These are phyloP conservation scores for Saccostrea echinata DNA, from an alignment of 1,140 invertebrate genomes.

Conservation along the genomic window DNA sequence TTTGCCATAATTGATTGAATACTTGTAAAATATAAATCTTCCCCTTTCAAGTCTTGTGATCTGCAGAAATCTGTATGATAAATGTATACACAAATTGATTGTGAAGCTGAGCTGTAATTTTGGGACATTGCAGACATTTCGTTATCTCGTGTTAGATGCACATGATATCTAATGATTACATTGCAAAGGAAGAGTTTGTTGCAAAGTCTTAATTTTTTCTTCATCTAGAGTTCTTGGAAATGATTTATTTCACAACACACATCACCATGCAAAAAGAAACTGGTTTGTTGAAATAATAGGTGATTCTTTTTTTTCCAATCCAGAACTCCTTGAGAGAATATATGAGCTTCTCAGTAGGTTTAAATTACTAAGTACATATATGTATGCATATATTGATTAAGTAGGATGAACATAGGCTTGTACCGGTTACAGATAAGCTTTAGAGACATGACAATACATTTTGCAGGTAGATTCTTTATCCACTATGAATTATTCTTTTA, in stretches of 20 bases:
- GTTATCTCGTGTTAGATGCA: not conserved
- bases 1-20: not conserved
- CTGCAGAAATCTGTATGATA: too few species aligned
- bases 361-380: not conserved
- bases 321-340: not conserved
- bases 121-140: not conserved
- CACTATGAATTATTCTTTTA: conserved; percentile 1
- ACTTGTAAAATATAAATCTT: not conserved
- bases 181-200: not conserved
- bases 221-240: not conserved
- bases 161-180: not conserved
- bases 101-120: not conserved
- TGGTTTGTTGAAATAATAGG: too few species aligned
- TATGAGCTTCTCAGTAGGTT: not conserved
- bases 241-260: not conserved
- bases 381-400: not conserved
- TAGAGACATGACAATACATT: not conserved
- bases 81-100: not conserved
- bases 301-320: too few species aligned
- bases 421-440: not conserved
- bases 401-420: not conserved
- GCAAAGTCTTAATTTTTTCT: not conserved
- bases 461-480: not conserved
- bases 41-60: too few species aligned
- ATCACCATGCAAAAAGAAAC: not conserved